Base-by-base conservation (phyloP, 2,888 invertebrate species). In the Erebia ligea region DNA sequence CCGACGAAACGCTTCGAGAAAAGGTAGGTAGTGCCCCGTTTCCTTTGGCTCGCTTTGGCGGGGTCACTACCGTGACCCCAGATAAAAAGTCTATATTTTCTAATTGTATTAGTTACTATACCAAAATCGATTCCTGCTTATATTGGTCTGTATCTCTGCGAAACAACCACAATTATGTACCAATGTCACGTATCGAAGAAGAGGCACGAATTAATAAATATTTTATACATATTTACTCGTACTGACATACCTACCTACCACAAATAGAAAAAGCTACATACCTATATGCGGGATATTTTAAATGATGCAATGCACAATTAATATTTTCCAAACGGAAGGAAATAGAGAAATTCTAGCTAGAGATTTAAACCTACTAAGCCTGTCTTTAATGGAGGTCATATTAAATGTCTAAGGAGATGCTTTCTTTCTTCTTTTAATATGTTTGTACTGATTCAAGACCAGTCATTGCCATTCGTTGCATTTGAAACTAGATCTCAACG, bases 401-500 rank as follows among this genome's bases (percentile, higher is more conserved):
- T 10, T 19, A 54, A 34, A 34, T 15, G 15, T 34, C n/a, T 58
- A 34, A 58, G 15, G 15, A 58, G 54, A 25, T 34, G 10, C 17
- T 45, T 61, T 42, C 42, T 61, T 61, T 61, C 42, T 42, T 42
- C 13, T 61, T 19, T 42, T 5, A 11, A 10, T 59, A 42, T 17
- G 42, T 42, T 11, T 42, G 19, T 17, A n/a, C 17, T 42, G 45
- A 48, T 21, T 45, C 21, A 62, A 62, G 13, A 48, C 48, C 19
- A 21, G 62, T 21, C 62, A 62, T 62, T 45, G 62, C 62, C 62
- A 48, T 62, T 48, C 21, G 21, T 45, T 66, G 56, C 54, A 21
- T 42, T 21, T 56, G 40, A 56, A 66, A 56, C 65, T 66, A 54
- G 56, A 66, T 66, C 65, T 66, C 40, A 21, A 21, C 56, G 57